Conservation (phyloP, 35 echinoderm and acorn worm species). For the Holothuria glaberrima region DNA sequence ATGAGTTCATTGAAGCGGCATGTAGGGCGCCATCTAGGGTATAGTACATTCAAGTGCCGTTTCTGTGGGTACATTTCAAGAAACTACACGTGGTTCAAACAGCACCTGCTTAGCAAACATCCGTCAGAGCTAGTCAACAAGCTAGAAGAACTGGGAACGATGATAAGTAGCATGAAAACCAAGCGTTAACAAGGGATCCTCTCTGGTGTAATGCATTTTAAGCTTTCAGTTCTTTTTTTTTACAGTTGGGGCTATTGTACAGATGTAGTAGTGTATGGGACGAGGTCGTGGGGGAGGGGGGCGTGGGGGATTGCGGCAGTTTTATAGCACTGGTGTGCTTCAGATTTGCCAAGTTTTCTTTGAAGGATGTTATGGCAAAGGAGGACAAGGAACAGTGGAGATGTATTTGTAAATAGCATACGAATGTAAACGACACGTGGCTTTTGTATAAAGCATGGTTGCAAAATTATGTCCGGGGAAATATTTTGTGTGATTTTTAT, state of each 20-base stretch:
- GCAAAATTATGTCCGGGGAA: too few species aligned
- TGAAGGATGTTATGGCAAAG: too few species aligned
- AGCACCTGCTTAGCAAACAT: conserved; percentile 85
- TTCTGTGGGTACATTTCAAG: conserved; percentile 89
- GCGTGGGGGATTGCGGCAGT: neutral
- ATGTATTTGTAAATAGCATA: too few species aligned
- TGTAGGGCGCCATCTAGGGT: conserved; percentile 89
- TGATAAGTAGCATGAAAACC: conserved; percentile 91
- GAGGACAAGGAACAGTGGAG: too few species aligned
- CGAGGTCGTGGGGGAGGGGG: neutral
- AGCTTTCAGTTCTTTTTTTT: neutral
- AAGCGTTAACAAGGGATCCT: conserved; percentile 10
- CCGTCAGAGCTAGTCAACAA: conserved; percentile 47
- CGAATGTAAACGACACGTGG: too few species aligned
- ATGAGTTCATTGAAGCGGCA: conserved; percentile 81
- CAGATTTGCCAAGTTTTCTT: neutral
- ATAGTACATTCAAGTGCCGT: conserved; percentile 86
- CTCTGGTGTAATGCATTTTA: too few species aligned
- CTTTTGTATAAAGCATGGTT: too few species aligned
- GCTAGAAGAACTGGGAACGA: conserved; percentile 51
- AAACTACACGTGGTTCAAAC: conserved; percentile 96
- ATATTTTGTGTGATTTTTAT: too few species aligned
- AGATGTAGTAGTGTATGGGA: neutral
- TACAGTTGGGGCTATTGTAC: too few species aligned
- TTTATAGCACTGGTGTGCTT: neutral